A percentile compares a stretch with the other conserved stretches of the same genome.
Evolutionary conservation across 2,888 invertebrate genomes (phyloP).

Genomic region (Scaptodrosophila latifasciaeformis): DNA sequence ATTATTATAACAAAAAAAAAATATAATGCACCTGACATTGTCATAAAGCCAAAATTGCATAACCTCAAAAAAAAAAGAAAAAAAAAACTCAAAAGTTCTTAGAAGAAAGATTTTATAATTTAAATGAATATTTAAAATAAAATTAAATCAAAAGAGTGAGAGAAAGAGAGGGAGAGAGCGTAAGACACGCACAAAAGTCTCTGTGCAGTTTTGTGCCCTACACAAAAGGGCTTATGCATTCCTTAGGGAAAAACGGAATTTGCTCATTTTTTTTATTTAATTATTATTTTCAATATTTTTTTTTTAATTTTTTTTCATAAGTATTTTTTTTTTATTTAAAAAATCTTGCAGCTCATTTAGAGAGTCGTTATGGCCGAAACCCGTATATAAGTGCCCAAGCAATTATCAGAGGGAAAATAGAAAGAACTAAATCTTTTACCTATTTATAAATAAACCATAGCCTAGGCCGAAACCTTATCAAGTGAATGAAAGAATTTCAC

Average conservation of each 20-base stretch:
- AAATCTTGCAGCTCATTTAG: too few relatives aligned
- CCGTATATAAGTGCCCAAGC: too few relatives aligned
- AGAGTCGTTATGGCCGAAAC: too few relatives aligned
- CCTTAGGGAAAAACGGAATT: too few relatives aligned
- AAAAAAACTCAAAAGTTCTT: background rate
- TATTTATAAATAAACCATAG: constrained; percentile 58
- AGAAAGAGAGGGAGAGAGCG: background rate
- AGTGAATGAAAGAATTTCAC: constrained; percentile 8
- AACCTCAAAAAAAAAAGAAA: constrained; percentile 41
- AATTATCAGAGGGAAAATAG: too few relatives aligned
- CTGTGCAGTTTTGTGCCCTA: background rate
- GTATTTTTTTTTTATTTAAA: too few relatives aligned
- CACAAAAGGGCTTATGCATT: too few relatives aligned
- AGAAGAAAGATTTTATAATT: background rate
- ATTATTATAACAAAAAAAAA: constrained; percentile 21
- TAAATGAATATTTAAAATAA: background rate
- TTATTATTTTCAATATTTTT: too few relatives aligned
- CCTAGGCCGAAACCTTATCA: constrained; percentile 18
- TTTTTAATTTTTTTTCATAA: too few relatives aligned
- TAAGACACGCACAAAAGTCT: background rate
- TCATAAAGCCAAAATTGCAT: constrained; percentile 50
- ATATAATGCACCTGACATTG: constrained; percentile 64
- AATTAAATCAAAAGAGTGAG: background rate
- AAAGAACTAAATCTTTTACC: too few relatives aligned
- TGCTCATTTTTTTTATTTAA: too few relatives aligned